Conservation (phyloP, 2,797 vertebrate genomes). For the Arremon brunneinucha region DNA sequence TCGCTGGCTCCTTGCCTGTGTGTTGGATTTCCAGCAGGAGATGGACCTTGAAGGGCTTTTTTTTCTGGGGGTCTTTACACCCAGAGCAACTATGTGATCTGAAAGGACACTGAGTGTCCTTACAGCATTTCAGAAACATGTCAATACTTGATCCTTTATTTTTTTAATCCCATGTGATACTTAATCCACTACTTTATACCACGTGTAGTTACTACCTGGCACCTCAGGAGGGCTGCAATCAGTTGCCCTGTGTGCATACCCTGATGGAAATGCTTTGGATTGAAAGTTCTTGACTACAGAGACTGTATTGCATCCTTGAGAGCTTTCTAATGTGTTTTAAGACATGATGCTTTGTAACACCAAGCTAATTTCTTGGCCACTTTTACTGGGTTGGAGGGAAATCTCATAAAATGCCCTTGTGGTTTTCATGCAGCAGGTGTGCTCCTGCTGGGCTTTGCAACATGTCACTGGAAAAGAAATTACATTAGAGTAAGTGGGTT, state of each 20-base stretch:
- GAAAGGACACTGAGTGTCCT: background rate
- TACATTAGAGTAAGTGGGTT: slow-evolving; percentile 14
- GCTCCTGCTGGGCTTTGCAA: background rate
- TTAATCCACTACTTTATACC: background rate
- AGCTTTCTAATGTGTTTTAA: background rate
- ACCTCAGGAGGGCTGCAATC: background rate
- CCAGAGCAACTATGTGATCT: background rate
- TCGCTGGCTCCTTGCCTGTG: background rate
- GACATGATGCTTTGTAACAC: background rate
- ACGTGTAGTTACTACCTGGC: background rate
- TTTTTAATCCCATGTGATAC: background rate
- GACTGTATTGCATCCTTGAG: background rate
- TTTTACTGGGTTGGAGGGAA: background rate
- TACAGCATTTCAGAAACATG: background rate
- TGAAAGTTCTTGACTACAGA: background rate
- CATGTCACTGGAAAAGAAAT: background rate
- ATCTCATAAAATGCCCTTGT: background rate
- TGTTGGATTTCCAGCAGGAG: background rate
- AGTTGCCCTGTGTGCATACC: background rate
- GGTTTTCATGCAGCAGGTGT: background rate
- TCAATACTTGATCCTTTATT: background rate
- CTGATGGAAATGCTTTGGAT: background rate
- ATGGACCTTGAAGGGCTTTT: background rate
- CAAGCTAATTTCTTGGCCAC: background rate
- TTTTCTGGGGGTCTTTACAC: background rate